Evolutionary conservation across 2,113 vertebrate genomes (phyloP), one percentile per base, ranked within the genome.

Genomic region (Lepus timidus): DNA sequence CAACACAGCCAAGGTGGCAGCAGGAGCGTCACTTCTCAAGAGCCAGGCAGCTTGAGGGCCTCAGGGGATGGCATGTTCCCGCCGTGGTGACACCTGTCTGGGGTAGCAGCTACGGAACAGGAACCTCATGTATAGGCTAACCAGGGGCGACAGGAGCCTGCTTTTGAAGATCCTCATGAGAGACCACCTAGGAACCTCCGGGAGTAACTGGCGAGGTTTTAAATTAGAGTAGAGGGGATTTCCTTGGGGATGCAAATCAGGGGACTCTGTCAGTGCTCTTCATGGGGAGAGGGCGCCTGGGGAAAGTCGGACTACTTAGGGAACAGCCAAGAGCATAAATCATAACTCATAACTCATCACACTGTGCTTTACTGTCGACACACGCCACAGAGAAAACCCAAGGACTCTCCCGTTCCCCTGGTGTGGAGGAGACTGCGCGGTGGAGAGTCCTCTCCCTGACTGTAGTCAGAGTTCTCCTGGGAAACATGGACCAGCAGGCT

Each of bases 121-220:
- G 8, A 70, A 64, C 22, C 39, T 68, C 22, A 44, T 44, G 44
- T 44, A 4, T 16, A 6, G 71, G 27, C 16, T 52, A 85, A 85
- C 9, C 10, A 27, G 0, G 31, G 14, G 31, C 1, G 27, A 65
- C 9, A 36, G 12, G 55, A 55, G 0, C 3, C 7, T 2, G 33
- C 17, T 55, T 67, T 52, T 23, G 25, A n/a, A 39, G 52, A 12
- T n/a, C 27, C 36, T 84, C 33, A 5, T 91, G 44, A 84, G n/a
- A 73, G 33, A 29, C 20, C 23, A 17, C 84, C 31, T 14, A 67
- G 70, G 33, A 58, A 36, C 17, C 70, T 84, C 76, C 9, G 6
- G 51, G 20, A 88, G 82, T 19, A 74, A 65, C 23, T 3, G 3
- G 23, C 4, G 7, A 62, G 3, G 8, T 49, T 58, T 67, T 51